phyloP scores from a whole-genome alignment of 2,113 vertebrate genomes.

The Capra hircus region DNA sequence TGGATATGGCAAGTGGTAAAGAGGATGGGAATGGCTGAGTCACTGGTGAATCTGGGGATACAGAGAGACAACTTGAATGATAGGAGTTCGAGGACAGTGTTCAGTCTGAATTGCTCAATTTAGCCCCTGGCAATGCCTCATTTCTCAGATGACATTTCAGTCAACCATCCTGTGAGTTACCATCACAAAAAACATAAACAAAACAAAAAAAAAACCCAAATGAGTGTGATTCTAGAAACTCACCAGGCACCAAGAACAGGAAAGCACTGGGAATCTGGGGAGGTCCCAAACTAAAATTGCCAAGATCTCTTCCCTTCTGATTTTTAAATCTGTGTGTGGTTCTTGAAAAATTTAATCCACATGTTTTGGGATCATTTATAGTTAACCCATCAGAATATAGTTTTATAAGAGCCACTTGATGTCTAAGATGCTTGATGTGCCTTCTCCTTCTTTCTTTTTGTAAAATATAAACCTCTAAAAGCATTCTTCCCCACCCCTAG shows the following conservation, averaged over 20 bases:
- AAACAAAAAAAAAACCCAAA: not conserved
- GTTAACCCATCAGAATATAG: constrained; percentile 16
- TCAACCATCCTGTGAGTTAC: not conserved
- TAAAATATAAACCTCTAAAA: not conserved
- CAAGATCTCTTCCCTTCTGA: not conserved
- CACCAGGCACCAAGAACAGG: constrained; percentile 4
- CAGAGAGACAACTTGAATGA: not conserved
- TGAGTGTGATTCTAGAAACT: not conserved
- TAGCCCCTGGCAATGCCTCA: not conserved
- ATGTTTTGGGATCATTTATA: constrained; percentile 49
- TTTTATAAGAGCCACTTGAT: constrained; percentile 34
- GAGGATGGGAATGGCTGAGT: not conserved
- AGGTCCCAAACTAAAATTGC: not conserved
- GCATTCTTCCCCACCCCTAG: not conserved
- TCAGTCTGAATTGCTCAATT: not conserved
- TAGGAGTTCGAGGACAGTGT: not conserved
- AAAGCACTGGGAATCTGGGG: not conserved
- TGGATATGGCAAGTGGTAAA: not conserved
- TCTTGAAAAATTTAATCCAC: constrained; percentile 60
- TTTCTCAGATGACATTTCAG: not conserved
- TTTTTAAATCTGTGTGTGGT: constrained; percentile 24
- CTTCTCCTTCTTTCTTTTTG: not conserved
- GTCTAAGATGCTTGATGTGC: not conserved
- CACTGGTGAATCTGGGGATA: not conserved
- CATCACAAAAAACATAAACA: not conserved